Conservation (phyloP, 2,888 invertebrate genomes). For the Orthonychiurus folsomi region DNA sequence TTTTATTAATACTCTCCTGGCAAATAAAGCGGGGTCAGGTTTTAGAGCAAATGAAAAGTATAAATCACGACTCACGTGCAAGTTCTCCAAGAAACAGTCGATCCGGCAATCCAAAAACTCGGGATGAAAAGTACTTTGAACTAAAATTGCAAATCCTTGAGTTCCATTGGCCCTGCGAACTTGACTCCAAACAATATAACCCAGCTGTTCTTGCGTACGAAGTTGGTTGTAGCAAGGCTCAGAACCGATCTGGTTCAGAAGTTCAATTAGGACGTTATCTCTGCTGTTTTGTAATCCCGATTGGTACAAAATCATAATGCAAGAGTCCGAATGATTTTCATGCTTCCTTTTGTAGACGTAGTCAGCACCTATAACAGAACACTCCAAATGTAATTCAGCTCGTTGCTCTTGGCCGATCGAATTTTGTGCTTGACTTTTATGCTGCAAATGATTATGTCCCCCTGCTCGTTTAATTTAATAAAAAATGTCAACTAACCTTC, state of each 20-base stretch:
- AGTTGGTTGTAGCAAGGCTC: conserved; percentile 88
- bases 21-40: not conserved
- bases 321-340: conserved; percentile 77
- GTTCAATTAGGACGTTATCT: conserved; percentile 69
- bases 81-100: conserved; percentile 5
- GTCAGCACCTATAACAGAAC: conserved; percentile 50
- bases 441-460: no score
- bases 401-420: no score
- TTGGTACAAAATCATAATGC: conserved; percentile 78
- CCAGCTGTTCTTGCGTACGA: conserved; percentile 84
- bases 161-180: conserved; percentile 72
- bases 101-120: conserved; percentile 5
- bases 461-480: not conserved
- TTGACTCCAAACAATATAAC: conserved; percentile 89
- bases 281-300: conserved; percentile 65
- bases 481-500: conserved; percentile 66
- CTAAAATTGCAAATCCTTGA: conserved; percentile 69
- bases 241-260: conserved; percentile 75
- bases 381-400: no score
- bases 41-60: not conserved
- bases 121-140: conserved; percentile 42
- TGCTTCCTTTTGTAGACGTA: conserved; percentile 69
- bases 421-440: no score
- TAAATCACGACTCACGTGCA: not conserved
- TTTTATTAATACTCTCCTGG: conserved; percentile 10